Conservation (phyloP, 2,113 vertebrate genomes). For the Synchiropus splendidus region DNA sequence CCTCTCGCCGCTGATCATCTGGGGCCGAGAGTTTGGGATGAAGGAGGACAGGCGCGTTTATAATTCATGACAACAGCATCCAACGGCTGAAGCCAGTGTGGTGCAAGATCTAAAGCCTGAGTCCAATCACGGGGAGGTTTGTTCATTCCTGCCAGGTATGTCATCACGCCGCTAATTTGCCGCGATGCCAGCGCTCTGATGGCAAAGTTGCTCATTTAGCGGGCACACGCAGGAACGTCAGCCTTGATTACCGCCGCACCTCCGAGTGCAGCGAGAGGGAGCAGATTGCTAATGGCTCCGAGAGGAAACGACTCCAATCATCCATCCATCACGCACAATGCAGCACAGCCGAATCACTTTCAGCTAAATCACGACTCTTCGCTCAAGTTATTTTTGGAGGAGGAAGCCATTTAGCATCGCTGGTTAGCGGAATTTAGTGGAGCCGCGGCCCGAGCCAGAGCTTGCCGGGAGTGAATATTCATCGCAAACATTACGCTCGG, state of each 20-base stretch:
- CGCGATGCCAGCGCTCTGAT: slow-evolving; percentile 16
- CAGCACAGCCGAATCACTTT: not conserved
- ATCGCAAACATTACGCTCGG: no score
- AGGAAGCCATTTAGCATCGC: no score
- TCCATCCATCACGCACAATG: not conserved
- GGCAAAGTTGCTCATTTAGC: slow-evolving; percentile 10
- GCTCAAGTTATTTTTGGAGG: not conserved
- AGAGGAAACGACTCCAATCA: slow-evolving; percentile 1
- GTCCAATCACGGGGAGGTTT: slow-evolving; percentile 10
- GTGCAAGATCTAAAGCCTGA: slow-evolving; percentile 17
- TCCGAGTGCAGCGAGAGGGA: not conserved
- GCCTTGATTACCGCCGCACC: slow-evolving; percentile 3
- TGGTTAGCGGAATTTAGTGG: no score
- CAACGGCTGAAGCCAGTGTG: no score
- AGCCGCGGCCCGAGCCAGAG: no score
- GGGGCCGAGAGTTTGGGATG: slow-evolving; percentile 28
- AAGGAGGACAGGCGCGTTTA: slow-evolving; percentile 33
- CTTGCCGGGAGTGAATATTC: no score
- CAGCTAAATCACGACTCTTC: not conserved
- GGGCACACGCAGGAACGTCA: slow-evolving; percentile 3
- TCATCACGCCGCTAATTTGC: slow-evolving; percentile 3
- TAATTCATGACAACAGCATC: slow-evolving; percentile 55
- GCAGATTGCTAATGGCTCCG: slow-evolving; percentile 8
- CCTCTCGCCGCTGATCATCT: slow-evolving; percentile 40
- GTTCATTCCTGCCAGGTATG: not conserved